Evolutionary conservation across 2,797 vertebrate species (phyloP).

Genomic region (Sebastes kiyomatsui): DNA sequence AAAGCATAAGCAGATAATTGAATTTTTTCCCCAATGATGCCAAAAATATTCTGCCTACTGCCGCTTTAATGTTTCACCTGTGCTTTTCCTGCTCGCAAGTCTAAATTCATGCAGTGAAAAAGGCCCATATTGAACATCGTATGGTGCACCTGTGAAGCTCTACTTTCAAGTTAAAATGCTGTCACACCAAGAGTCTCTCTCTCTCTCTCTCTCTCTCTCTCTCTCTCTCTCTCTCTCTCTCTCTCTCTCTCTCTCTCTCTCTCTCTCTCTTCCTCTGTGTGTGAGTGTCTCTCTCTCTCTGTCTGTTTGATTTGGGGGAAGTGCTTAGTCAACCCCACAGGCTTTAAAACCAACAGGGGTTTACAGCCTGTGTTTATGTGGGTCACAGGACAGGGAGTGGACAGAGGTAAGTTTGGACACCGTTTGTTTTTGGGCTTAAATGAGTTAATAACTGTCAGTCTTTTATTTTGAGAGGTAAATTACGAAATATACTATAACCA

Average conservation of each 20-base stretch:
- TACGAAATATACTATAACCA: background rate
- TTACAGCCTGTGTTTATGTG: slow-evolving; percentile 30
- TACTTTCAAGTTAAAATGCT: too few species aligned
- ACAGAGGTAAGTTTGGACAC: slow-evolving; percentile 56
- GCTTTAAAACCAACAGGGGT: slow-evolving; percentile 60
- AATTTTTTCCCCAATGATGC: too few species aligned
- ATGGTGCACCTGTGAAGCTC: too few species aligned
- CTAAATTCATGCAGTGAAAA: background rate
- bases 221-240: slow-evolving; percentile 1
- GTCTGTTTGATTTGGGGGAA: slow-evolving; percentile 67
- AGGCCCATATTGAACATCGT: background rate
- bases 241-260: background rate
- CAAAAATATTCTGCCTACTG: too few species aligned
- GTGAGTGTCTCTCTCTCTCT: background rate
- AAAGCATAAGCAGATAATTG: too few species aligned
- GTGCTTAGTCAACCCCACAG: slow-evolving; percentile 39
- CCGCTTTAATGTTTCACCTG: background rate
- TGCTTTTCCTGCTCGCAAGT: background rate
- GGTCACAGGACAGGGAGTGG: slow-evolving; percentile 34
- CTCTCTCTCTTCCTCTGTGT: background rate
- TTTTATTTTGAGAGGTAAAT: background rate
- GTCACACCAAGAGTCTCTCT: background rate
- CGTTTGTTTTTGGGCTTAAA: background rate
- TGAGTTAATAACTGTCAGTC: background rate
- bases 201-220: background rate